Base-by-base conservation (phyloP, 2,797 vertebrate species). In the Rhynchonycteris naso region DNA sequence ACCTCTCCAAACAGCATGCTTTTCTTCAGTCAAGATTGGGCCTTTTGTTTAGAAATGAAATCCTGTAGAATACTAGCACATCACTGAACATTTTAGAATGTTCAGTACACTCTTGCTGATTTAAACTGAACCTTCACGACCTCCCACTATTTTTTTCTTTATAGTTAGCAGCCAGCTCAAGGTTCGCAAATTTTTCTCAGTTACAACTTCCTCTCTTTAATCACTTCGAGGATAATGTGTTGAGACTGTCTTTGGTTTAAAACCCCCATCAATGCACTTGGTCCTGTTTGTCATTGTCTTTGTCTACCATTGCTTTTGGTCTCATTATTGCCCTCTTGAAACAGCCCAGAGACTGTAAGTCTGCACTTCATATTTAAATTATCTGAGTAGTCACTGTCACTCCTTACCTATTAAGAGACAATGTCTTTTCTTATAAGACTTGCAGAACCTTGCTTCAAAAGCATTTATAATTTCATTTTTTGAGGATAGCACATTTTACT, bases 21-120 rank as follows among this genome's bases (percentile, higher is more conserved):
- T 90, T 92, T 61, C 47, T 58, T 88, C 13, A 95, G n/a, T 59
- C 58, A n/a, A n/a, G n/a, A n/a, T n/a, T n/a, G n/a, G n/a, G n/a
- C n/a, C n/a, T n/a, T n/a, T n/a, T n/a, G n/a, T 16, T 78, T 87
- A 24, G 50, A 74, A 79, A 97, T 33, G 19, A 93, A 90, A 33
- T 13, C 7, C 10, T 14, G 18, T 0, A 68, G 58, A 86, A 59
- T 13, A 52, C 69, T n/a, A 92, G 24, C 33, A 71, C 2, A 78
- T 12, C 11, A 10, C 56, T 50, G 21, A 95, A 14, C n/a, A 59
- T 80, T 83, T 14, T 28, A 66, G 19, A 95, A 86, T n/a, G 4
- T 14, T 61, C 35, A 68, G 22, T 54, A 69, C 65, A 15, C 28
- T 78, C 38, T 43, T 81, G 28, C 35, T 75, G 91, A 35, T 7